Conservation (phyloP, 2,113 vertebrate species). For the Ictalurus punctatus region DNA sequence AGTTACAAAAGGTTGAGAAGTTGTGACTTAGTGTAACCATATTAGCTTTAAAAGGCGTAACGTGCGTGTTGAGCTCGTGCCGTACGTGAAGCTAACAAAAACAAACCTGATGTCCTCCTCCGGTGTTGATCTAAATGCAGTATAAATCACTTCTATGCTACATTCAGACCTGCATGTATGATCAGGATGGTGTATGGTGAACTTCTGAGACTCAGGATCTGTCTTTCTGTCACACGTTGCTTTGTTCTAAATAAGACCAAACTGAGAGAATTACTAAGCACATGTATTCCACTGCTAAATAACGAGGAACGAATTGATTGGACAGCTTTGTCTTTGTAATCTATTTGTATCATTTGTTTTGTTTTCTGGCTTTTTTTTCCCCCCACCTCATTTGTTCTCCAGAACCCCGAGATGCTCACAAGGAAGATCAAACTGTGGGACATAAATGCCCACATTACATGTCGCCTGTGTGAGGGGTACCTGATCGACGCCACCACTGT, state of each 20-base stretch:
- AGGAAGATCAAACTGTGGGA: slow-evolving; percentile 99
- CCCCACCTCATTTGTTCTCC: neutral
- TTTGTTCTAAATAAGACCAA: neutral
- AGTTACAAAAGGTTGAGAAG: no score
- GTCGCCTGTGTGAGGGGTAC: slow-evolving; percentile 96
- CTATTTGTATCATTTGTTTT: neutral
- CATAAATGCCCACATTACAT: slow-evolving; percentile 99
- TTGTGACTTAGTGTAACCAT: no score
- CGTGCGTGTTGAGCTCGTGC: neutral
- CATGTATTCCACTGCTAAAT: neutral
- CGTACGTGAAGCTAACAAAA: neutral
- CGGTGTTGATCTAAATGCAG: neutral
- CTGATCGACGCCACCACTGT: slow-evolving; percentile 98
- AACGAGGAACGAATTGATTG: neutral
- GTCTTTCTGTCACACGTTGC: neutral
- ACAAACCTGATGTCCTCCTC: neutral
- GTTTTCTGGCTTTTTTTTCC: neutral
- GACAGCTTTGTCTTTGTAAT: neutral
- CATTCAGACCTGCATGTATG: neutral
- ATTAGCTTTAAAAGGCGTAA: neutral
- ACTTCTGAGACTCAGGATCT: neutral
- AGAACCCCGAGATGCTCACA: slow-evolving; percentile 99
- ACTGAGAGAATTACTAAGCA: neutral
- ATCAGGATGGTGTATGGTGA: neutral
- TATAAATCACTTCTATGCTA: neutral